Conservation (phyloP, 2,888 invertebrate genomes). For the Cheilosia variabilis region DNA sequence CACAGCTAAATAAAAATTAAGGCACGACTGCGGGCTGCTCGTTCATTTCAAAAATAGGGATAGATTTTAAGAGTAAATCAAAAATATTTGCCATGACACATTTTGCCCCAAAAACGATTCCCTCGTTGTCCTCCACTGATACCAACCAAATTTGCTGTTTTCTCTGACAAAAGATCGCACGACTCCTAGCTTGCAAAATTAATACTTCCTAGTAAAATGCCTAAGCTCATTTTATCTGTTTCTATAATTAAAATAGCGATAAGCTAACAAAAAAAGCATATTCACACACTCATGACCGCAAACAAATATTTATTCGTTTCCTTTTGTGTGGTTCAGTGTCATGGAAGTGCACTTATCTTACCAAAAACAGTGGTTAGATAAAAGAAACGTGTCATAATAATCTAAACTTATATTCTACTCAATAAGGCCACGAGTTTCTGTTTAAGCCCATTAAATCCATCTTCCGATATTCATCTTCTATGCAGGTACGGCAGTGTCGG, state of each 20-base stretch:
- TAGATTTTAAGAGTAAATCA: too few species aligned
- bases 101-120: too few species aligned
- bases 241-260: conserved; percentile 12
- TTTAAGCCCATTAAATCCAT: not conserved
- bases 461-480: not conserved
- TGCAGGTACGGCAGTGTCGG: not conserved
- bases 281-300: conserved; percentile 12
- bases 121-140: too few species aligned
- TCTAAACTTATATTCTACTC: not conserved
- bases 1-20: too few species aligned
- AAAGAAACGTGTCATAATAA: not conserved
- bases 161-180: not conserved
- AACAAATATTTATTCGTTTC: conserved; percentile 18
- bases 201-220: not conserved
- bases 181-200: not conserved
- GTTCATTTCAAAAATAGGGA: not conserved
- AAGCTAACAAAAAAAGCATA: not conserved
- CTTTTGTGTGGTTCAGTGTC: conserved; percentile 9
- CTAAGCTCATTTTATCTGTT: not conserved
- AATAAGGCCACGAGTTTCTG: not conserved
- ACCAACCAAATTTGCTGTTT: too few species aligned
- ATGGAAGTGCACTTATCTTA: conserved; percentile 2
- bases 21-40: too few species aligned
- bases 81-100: too few species aligned
- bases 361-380: conserved; percentile 5